These are phyloP conservation scores for Frieseomelitta varia DNA, from an alignment of 1,140 invertebrate species.

Conservation along the genomic window DNA sequence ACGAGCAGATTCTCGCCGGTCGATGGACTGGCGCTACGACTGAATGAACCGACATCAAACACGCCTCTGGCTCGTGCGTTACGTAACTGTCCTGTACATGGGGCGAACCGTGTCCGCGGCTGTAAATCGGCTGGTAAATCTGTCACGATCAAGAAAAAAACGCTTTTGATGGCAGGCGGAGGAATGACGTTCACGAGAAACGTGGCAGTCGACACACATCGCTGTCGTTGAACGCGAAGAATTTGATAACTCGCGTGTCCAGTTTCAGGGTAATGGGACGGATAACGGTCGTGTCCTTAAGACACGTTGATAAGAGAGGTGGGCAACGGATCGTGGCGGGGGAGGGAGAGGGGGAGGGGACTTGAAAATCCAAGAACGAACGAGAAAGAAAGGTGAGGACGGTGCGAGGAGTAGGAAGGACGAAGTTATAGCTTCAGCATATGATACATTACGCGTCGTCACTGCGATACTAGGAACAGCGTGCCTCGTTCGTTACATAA, in stretches of 20 bases:
- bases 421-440: background rate
- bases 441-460: background rate
- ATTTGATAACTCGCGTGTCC: conserved; percentile 64
- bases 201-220: conserved; percentile 12
- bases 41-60: conserved; percentile 2
- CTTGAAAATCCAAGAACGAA: background rate
- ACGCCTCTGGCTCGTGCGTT: background rate
- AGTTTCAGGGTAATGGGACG: conserved; percentile 71
- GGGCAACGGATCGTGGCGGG: background rate
- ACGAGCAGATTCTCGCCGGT: background rate
- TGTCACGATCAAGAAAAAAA: background rate
- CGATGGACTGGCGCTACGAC: background rate
- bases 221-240: conserved; percentile 53
- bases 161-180: background rate
- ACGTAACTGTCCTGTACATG: background rate
- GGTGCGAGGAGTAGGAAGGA: background rate
- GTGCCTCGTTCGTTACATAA: conserved; percentile 40
- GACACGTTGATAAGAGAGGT: conserved; percentile 12
- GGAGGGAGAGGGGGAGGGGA: too few species aligned
- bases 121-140: background rate
- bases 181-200: background rate
- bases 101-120: background rate
- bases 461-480: background rate
- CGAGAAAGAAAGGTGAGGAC: background rate
- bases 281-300: conserved; percentile 69